Evolutionary conservation across 2,113 vertebrate species (phyloP).

Genomic region (Spilogale gracilis): DNA sequence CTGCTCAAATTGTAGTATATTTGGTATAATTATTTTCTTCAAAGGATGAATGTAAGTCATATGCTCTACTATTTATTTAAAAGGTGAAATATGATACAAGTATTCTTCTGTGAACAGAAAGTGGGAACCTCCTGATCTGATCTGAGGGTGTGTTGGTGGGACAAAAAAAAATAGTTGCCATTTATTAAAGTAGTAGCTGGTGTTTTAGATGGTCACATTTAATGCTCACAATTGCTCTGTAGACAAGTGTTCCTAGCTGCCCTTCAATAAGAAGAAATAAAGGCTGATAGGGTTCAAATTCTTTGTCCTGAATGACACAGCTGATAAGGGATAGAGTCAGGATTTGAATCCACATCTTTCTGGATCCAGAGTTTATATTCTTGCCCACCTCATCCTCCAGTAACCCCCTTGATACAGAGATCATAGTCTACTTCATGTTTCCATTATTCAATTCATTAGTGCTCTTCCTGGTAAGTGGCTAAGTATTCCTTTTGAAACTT

Average conservation of each 20-base stretch:
- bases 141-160: background rate
- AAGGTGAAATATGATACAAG: background rate
- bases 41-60: background rate
- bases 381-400: background rate
- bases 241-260: background rate
- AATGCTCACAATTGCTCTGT: background rate
- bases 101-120: background rate
- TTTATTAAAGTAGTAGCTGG: background rate
- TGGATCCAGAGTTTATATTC: background rate
- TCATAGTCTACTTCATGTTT: background rate
- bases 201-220: background rate
- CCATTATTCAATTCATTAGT: background rate
- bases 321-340: background rate
- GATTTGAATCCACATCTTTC: background rate
- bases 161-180: background rate
- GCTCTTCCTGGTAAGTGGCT: background rate
- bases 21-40: background rate
- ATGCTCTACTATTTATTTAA: background rate
- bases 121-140: background rate
- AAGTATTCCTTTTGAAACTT: background rate
- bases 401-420: background rate
- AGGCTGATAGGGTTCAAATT: background rate
- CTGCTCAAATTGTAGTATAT: background rate
- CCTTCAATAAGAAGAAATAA: background rate
- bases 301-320: background rate